Evolutionary conservation across 2,888 invertebrate species (phyloP), one percentile per base, ranked within the genome.

Genomic region (Sphecodes monilicornis): DNA sequence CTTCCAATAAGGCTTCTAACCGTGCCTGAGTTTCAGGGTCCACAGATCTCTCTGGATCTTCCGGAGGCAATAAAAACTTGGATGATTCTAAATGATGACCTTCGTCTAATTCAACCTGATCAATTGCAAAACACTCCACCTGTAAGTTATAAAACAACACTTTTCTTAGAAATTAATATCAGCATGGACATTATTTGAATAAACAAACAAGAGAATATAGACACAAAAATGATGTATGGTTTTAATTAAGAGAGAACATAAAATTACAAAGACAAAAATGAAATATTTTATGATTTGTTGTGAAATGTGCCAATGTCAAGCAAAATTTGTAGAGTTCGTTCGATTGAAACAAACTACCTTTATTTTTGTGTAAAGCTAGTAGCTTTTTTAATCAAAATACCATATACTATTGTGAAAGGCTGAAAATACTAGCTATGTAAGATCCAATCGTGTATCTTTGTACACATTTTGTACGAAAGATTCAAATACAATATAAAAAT

Each of bases 1-100:
- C 99, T 96, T 99, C 98, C 89, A 99, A 96, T 90, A 99, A 96
- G 89, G 98, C 98, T 95, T 98, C 98, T 85, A 99, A 96, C 91
- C 98, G 96, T 76, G 98, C 98, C 95, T 98, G 98, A 92, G 98
- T 98, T 95, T 98, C 98, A 70, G 98, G 97, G 95, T 97, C 97
- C 86, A 97, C 97, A 72, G 97, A 96, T 92, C 97, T 95, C 92
- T 97, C 97, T 71, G 96, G 96, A 94, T 96, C 96, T 91, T 95
- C 96, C 39, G 96, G 95, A 86, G 96, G 96, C 89, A 97, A 94
- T 88, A 97, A 95, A 94, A 97, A 97, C 93, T 96, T 97, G 70
- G 96, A 96, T 84, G 96, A 95, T 92, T 96, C 96, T 90, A 96
- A 94, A 88, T 95, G 95, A 87, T 96, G 95, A 91, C 96, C 96